Percentiles rank a stretch among this genome's conserved stretches.
phyloP scores from a whole-genome alignment of 2,113 vertebrate genomes.

The Trochalopteron elliotii region DNA sequence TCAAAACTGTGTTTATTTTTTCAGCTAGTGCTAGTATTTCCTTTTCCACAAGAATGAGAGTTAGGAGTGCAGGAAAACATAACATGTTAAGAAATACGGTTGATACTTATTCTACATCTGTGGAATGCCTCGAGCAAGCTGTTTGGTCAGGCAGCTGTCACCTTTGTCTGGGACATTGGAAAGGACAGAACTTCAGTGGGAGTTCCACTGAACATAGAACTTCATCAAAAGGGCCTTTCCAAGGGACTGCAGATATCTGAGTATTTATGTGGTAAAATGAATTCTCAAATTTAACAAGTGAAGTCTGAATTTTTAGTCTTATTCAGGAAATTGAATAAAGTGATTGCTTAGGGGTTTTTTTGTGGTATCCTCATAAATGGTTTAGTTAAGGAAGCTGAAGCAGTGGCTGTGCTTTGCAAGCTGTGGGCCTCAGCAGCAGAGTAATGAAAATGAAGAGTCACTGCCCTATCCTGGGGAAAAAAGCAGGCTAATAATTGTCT shows the following conservation, averaged over 20 bases:
- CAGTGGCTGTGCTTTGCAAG: neutral
- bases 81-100: rapidly evolving
- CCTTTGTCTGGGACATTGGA: neutral
- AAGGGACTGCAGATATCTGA: neutral
- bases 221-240: neutral
- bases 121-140: neutral
- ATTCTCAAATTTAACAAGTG: neutral
- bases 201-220: neutral
- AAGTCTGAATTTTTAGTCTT: neutral
- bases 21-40: neutral
- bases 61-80: neutral
- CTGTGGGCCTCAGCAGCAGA: neutral
- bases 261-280: neutral
- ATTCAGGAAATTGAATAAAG: neutral
- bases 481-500: neutral
- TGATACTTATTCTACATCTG: rapidly evolving
- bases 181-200: neutral
- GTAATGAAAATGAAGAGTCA: neutral
- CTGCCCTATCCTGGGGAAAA: neutral
- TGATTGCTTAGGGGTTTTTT: neutral
- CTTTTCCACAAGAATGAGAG: neutral
- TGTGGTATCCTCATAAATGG: neutral
- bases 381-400: neutral
- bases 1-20: neutral
- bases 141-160: neutral